Conservation (phyloP, 1,140 invertebrate genomes). For the Magallana ariakensis region DNA sequence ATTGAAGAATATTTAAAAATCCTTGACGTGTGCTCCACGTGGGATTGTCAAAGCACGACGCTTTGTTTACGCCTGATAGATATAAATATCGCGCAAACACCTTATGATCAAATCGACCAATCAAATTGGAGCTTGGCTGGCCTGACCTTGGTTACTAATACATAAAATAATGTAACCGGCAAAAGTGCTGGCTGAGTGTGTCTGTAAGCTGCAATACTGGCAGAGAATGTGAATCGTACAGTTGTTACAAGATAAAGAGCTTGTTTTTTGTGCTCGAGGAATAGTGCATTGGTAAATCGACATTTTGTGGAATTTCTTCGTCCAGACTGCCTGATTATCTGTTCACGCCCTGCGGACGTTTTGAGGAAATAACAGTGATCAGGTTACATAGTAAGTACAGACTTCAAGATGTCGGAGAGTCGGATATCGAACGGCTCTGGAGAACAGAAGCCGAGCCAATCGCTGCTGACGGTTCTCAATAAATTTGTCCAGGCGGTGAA, state of each 20-base stretch:
- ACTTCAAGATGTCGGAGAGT: background rate
- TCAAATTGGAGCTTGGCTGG: background rate
- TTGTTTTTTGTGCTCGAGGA: background rate
- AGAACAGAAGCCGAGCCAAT: conserved; percentile 39
- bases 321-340: background rate
- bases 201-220: background rate
- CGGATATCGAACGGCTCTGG: background rate
- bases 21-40: background rate
- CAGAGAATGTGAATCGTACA: background rate
- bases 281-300: background rate
- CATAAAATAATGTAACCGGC: background rate
- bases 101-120: conserved; percentile 15
- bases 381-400: no score
- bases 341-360: background rate
- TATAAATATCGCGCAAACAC: conserved; percentile 16
- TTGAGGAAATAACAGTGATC: background rate
- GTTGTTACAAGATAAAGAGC: background rate
- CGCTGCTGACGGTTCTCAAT: conserved; percentile 66
- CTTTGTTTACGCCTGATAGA: conserved; percentile 14
- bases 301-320: no score
- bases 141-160: conserved; percentile 35
- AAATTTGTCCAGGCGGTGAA: conserved; percentile 70
- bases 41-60: background rate
- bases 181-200: background rate
- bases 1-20: no score